Percentiles rank a stretch among this genome's conserved stretches.
phyloP scores from a whole-genome alignment of 2,113 vertebrate genomes.

The Colistium nudipinnis region DNA sequence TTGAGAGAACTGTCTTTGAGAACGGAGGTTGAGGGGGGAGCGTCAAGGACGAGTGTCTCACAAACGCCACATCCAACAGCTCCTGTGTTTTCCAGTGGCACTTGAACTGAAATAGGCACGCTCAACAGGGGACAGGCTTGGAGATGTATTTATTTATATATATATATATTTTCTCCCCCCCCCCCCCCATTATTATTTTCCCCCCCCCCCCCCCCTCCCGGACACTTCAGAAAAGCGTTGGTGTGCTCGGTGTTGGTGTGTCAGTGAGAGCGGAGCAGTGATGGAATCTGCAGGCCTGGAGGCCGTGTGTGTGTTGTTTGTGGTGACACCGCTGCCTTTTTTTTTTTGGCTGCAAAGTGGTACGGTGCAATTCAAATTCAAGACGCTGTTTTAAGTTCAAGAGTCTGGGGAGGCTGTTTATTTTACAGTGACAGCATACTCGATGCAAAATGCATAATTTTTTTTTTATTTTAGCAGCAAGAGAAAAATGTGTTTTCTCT shows the following conservation, averaged over 20 bases:
- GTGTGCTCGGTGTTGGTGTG: conserved; percentile 59
- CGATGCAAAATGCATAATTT: too few species aligned
- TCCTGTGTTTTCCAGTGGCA: conserved; percentile 75
- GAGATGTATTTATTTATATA: too few species aligned
- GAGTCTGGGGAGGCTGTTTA: not conserved
- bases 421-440: too few species aligned
- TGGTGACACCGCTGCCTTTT: conserved; percentile 26
- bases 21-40: conserved; percentile 76
- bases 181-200: conserved; percentile 56
- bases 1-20: conserved; percentile 79
- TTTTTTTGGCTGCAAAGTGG: conserved; percentile 19
- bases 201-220: too few species aligned
- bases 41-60: conserved; percentile 79
- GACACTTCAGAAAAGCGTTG: conserved; percentile 62
- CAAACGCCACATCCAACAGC: conserved; percentile 71
- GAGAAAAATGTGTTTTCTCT: too few species aligned
- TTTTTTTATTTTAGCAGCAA: too few species aligned
- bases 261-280: conserved; percentile 43
- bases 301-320: conserved; percentile 43
- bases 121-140: conserved; percentile 71
- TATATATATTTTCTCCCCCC: conserved; percentile 49
- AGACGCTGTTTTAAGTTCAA: conserved; percentile 20
- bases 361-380: conserved; percentile 34
- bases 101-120: conserved; percentile 75
- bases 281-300: conserved; percentile 44